Conservation (phyloP, 2,797 vertebrate species). For the Tokudaia muenninki region DNA sequence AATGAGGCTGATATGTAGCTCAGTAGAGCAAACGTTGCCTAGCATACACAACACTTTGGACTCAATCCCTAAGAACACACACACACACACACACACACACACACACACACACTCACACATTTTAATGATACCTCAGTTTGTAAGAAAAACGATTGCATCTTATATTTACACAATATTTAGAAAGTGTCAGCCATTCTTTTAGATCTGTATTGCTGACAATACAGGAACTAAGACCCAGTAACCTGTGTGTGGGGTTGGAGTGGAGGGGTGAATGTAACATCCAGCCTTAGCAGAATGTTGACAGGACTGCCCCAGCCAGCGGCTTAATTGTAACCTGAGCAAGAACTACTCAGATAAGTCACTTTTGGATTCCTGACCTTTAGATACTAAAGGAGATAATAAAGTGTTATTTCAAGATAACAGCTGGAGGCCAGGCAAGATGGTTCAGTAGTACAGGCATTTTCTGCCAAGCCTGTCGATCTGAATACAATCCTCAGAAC, state of each 20-base stretch:
- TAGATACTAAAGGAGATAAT: conserved; percentile 31
- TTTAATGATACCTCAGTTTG: neutral
- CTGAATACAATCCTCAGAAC: neutral
- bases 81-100: neutral
- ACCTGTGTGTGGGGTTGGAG: neutral
- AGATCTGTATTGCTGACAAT: neutral
- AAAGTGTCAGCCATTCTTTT: conserved; percentile 20
- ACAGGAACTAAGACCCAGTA: conserved; percentile 10
- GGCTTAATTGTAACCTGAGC: conserved; percentile 19
- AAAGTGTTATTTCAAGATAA: conserved; percentile 29
- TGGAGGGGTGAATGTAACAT: neutral
- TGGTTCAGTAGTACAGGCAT: neutral
- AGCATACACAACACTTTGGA: neutral
- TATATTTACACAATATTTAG: neutral
- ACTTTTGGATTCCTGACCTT: conserved; percentile 44
- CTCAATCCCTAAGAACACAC: neutral
- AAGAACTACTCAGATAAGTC: neutral
- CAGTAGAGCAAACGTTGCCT: neutral
- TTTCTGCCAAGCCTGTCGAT: neutral
- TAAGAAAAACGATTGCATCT: conserved; percentile 29
- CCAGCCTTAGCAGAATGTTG: neutral
- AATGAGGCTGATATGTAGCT: neutral
- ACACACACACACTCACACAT: neutral
- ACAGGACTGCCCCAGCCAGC: neutral
- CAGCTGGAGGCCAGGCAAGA: neutral